Evolutionary conservation across 2,888 invertebrate species (phyloP), one percentile per base, ranked within the genome.

Genomic region (Ichneumon xanthorius): DNA sequence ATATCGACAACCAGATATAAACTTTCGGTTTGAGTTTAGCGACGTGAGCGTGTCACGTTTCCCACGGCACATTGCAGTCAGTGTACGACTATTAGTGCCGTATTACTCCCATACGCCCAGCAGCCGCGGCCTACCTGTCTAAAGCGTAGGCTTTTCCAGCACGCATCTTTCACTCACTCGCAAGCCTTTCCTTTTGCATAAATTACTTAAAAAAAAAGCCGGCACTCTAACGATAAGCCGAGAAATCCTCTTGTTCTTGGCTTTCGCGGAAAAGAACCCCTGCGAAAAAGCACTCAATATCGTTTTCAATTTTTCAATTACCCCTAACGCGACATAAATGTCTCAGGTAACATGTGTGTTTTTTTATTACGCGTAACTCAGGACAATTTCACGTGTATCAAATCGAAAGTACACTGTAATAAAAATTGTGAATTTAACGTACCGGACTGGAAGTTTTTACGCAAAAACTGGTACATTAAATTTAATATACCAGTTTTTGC

Each of bases 1-100:
- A 85, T 85, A 82, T 85, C 82, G 85, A 82, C 80, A 80, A 58
- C 80, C 80, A 72, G 85, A 85, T 82, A 85, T 82, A 85, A 82
- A 85, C 82, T 82, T 85, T 85, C 80, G 82, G 80, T 75, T 87
- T 82, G 81, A 80, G 87, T 90, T 91, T 88, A 90, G 88, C 87
- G 88, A 89, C 73, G 87, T 87, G 16, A 33, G 76, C 90, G 89
- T 90, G 91, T 91, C 91, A 88, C 88, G 88, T 90, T 91, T 91
- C 92, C 90, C 91, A 91, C 91, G 92, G 89, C 90, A 82, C 89
- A 75, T 77, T 80, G 82, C 82, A 72, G 26, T 26, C 19, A 70
- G 61, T 73, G 48, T 70, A 70, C 68, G 22, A 72, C 70, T 83
- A 75, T 75, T 58, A 72, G 80, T 58, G 63, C 53, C 75, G 50